Evolutionary conservation across 2,797 vertebrate genomes (phyloP), one percentile per base, ranked within the genome.

Genomic region (Rachycentron canadum): DNA sequence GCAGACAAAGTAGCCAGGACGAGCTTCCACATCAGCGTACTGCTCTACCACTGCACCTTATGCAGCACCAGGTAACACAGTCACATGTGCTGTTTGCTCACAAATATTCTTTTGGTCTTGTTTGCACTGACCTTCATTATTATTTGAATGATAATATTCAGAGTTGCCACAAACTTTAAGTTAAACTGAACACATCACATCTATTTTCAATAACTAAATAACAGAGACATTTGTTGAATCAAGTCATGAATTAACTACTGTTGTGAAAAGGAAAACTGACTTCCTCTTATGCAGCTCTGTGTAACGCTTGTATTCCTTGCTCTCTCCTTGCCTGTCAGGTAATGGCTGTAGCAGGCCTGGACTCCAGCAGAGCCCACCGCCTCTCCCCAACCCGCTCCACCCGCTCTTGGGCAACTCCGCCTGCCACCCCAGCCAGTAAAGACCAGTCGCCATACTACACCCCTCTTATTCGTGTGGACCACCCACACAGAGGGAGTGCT

Each of bases 341-440:
- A 82, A 99, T 99, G 98, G 98, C 98, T 19, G 98, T 99, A 65
- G 97, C 98, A 79, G 98, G 98, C 76, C 93, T 99, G 74, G 98
- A 99, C 93, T 97, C 98, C 78, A 99, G 96, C 93, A 96, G 97
- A 94, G 97, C 96, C 86, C 97, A 98, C 75, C 96, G 95, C 84
- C 96, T 98, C 89, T 99, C 98, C 4, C 98, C 98, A 0, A 96
- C 97, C 78, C 97, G 97, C 79, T 99, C 98, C 0, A 97, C 97
- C 0, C 95, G 97, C 78, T 99, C 98, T 1, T 99, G 98, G 98
- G 98, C 97, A 78, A 99, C 98, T 1, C 98, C 98, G 0, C 98
- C 98, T 0, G 96, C 96, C 43, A 99, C 97, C 11, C 97, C 98
- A 5, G 94, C 95, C 47, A 96, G 95, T 92, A 95, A 95, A 91